Conservation (phyloP, 2,888 invertebrate species). For the Chironomus riparius region DNA sequence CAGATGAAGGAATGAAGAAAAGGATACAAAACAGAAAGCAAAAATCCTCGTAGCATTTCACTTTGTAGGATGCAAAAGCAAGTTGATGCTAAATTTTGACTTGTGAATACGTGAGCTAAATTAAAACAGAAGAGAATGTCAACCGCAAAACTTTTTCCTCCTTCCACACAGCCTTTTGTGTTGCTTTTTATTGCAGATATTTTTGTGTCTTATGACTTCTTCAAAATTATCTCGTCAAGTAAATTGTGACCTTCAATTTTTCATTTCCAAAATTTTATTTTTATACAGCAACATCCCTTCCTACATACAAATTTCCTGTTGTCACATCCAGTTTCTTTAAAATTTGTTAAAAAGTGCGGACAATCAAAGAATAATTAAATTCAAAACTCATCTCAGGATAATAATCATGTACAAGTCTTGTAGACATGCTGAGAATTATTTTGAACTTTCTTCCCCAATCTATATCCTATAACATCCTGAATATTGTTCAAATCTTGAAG, state of each 20-base stretch:
- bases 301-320: neutral
- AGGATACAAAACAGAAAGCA: neutral
- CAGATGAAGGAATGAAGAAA: neutral
- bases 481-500: neutral
- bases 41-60: neutral
- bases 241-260: neutral
- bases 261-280: too few relatives aligned
- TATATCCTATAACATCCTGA: neutral
- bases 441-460: neutral
- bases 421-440: neutral
- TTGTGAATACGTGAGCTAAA: conserved; percentile 24
- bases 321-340: neutral
- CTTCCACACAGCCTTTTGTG: neutral
- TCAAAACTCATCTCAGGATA: neutral
- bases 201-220: neutral
- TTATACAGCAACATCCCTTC: too few relatives aligned
- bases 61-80: neutral
- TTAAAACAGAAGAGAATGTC: conserved; percentile 16
- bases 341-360: neutral
- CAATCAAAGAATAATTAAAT: neutral
- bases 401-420: neutral
- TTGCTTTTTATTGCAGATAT: neutral
- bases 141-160: conserved; percentile 11
- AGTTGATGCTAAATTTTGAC: neutral
- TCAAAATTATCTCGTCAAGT: neutral